Percentiles rank a stretch among this genome's conserved stretches.
Evolutionary conservation across 2,888 invertebrate genomes (phyloP).

Genomic region (Harpalus rufipes): DNA sequence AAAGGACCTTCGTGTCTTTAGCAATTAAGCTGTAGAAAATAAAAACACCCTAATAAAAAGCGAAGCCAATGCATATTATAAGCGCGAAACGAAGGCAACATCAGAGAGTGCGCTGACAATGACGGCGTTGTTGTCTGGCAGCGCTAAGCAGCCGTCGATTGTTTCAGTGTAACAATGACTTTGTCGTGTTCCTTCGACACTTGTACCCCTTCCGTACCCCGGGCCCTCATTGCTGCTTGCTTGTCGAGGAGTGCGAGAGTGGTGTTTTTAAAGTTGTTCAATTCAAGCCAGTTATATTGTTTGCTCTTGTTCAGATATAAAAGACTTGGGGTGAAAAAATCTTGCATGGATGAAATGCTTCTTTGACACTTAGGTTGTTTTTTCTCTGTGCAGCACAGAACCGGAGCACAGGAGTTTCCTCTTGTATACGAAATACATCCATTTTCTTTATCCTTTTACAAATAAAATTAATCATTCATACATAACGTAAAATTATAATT

Average conservation of each 20-base stretch:
- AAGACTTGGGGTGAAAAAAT: slow-evolving; percentile 36
- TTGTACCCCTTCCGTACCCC: slow-evolving; percentile 53
- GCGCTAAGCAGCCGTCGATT: slow-evolving; percentile 56
- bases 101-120: slow-evolving; percentile 43
- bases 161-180: slow-evolving; percentile 66
- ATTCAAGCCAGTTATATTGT: slow-evolving; percentile 51
- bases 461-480: no score
- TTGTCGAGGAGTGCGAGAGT: slow-evolving; percentile 23
- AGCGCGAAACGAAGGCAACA: slow-evolving; percentile 21
- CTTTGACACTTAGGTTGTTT: slow-evolving; percentile 22
- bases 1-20: slow-evolving; percentile 44
- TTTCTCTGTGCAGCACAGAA: not conserved
- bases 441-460: no score
- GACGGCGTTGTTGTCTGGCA: slow-evolving; percentile 49
- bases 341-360: slow-evolving; percentile 36
- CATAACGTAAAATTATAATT: no score
- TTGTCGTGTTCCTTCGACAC: slow-evolving; percentile 62
- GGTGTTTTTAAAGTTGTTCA: slow-evolving; percentile 60
- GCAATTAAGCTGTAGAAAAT: slow-evolving; percentile 53
- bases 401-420: not conserved
- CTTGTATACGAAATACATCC: no score
- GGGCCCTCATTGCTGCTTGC: slow-evolving; percentile 1
- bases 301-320: slow-evolving; percentile 47
- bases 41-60: slow-evolving; percentile 52
- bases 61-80: slow-evolving; percentile 55